Base-by-base conservation (phyloP, 37 sponge, comb jelly and placozoan genomes). In the Haliclona indistincta region DNA sequence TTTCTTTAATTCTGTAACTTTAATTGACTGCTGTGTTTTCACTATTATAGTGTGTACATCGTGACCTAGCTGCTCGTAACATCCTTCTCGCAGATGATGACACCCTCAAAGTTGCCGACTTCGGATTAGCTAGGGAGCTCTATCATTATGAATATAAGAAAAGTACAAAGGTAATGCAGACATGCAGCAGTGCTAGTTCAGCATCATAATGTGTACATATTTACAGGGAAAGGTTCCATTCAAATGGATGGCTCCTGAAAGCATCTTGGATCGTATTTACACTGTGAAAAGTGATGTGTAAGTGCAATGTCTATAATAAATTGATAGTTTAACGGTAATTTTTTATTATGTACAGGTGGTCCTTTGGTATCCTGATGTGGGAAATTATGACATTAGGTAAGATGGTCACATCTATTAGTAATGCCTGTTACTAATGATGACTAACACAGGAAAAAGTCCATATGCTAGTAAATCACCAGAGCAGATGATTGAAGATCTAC, bases 61-160 rank as follows among this genome's bases (percentile, higher is more conserved):
- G 82, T 25, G 82, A 81, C 47, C 54, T 81, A n/a, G 84, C 84
- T 47, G 84, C 84, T 60, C 68, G 84, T 22, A 84, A 84, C 76
- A 70, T 84, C 13, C 70, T 84, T 13, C 43, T 84, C 19, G 53
- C 51, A 47, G 71, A 60, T 2, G 54, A 76, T 62, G 35, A 44
- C 13, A 38, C 70, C 0, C 71, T 84, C 2, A 84, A 83, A 38
- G 77, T 84, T 38, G 76, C 77, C 22, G 84, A 84, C 42, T 84
- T 84, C 61, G 84, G 84, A 10, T 49, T 84, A 58, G 84, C 84
- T 19, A 75, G 84, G 26, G 76, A 84, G 41, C 8, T 74, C 13
- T 76, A 76, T 43, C 40, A 70, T 35, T 56, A 61, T 7, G 44
- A 76, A 2, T 84, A 84, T 15, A 58, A 8, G 23, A 58, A 58